phyloP scores from a whole-genome alignment of 2,113 vertebrate genomes.

The Rhinolophus ferrumequinum region DNA sequence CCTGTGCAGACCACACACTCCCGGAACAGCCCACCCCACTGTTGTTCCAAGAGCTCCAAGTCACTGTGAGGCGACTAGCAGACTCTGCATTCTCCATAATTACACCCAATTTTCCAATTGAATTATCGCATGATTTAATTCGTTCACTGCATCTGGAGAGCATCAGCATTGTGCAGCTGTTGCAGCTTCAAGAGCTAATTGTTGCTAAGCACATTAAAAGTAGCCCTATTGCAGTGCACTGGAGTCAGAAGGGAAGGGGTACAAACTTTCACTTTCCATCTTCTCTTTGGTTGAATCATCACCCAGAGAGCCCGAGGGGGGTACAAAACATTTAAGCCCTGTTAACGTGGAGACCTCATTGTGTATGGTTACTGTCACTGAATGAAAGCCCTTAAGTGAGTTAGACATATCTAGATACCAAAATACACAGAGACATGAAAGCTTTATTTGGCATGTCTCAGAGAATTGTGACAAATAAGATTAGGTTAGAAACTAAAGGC shows the following conservation, averaged over 20 bases:
- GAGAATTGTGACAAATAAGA: constrained; percentile 66
- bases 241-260: constrained; percentile 79
- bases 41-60: constrained; percentile 85
- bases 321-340: constrained; percentile 64
- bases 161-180: constrained; percentile 90
- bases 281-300: constrained; percentile 63
- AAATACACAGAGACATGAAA: constrained; percentile 75
- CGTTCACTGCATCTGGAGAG: constrained; percentile 89
- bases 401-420: constrained; percentile 76
- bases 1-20: constrained; percentile 67
- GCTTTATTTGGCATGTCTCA: constrained; percentile 69
- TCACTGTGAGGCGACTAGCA: constrained; percentile 86
- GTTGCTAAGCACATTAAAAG: constrained; percentile 87
- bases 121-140: constrained; percentile 91
- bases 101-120: constrained; percentile 91
- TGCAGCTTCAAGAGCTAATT: constrained; percentile 88
- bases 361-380: constrained; percentile 73
- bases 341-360: constrained; percentile 72
- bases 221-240: constrained; percentile 82
- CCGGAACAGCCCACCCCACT: constrained; percentile 76
- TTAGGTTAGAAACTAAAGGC: constrained; percentile 61
- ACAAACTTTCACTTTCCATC: constrained; percentile 70
- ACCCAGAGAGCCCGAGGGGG: constrained; percentile 62
- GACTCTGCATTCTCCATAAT: constrained; percentile 89
- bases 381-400: constrained; percentile 73